Base-by-base conservation (phyloP, 2,888 invertebrate genomes). In the Spilosoma lubricipeda region DNA sequence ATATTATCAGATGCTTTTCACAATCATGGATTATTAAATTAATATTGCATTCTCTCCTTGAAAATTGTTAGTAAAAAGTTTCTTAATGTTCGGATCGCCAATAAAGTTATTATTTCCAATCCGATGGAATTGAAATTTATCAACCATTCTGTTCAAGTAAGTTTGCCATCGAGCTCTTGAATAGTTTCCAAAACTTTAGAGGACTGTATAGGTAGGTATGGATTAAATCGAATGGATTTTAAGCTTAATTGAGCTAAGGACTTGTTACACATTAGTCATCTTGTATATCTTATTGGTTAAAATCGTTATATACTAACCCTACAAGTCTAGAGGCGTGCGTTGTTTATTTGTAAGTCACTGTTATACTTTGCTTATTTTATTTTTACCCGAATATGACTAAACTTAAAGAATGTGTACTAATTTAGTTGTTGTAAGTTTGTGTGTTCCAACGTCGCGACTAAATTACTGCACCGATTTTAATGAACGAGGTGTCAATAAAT, bases 31-130 rank as follows among this genome's bases (percentile, higher is more conserved):
- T 59, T 1, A 15, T 59, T 59, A 27, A 59, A 4, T 27, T 11
- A 27, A 4, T 59, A 27, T 56, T 56, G 8, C 23, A 56, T 23
- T n/a, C 3, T 56, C n/a, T n/a, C 3, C n/a, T 11, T 13, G n/a
- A 11, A 23, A n/a, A n/a, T n/a, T 13, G 18, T 18, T 8, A 18
- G 11, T 48, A 68, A 20, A 33, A 63, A 27, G 9, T 45, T 63
- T 13, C 27, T 42, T 42, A 64, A 45, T 64, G 30, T 11, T n/a
- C 59, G 59, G 20, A 33, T 48, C 1, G 20, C 27, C 64, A 56
- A 18, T 45, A 45, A 64, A 45, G 63, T 45, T 70, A 71, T 64
- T 65, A 64, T 71, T 45, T 48, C 63, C 59, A n/a, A 39, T 70
- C 39, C 20, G 65, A 65, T n/a, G 11, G 30, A 71, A 65, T 39